A percentile compares a stretch with the other conserved stretches of the same genome.
Evolutionary conservation across 2,888 invertebrate genomes (phyloP).

Genomic region (Euphydryas editha): DNA sequence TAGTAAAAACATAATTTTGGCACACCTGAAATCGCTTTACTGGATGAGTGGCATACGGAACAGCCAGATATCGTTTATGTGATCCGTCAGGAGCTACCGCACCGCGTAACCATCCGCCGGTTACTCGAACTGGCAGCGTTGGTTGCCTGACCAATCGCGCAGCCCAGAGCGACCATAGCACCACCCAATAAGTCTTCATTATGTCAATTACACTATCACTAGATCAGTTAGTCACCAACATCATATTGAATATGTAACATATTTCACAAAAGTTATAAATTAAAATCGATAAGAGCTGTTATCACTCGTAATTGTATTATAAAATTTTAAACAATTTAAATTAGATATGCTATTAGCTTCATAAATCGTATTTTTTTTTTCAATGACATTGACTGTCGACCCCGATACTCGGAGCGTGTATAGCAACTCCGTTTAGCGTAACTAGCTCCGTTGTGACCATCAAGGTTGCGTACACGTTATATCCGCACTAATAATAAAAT

Average conservation of each 20-base stretch:
- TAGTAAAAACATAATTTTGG: background rate
- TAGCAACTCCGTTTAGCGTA: background rate
- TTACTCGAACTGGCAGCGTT: conserved; percentile 53
- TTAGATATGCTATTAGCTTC: too few species aligned
- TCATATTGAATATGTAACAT: too few species aligned
- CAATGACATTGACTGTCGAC: background rate
- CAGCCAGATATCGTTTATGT: conserved; percentile 55
- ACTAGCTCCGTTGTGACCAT: background rate
- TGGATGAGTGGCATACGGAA: conserved; percentile 62
- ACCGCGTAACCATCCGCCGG: conserved; percentile 53
- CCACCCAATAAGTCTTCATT: conserved; percentile 58
- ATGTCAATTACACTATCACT: background rate
- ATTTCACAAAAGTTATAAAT: too few species aligned
- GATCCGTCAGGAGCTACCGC: conserved; percentile 58
- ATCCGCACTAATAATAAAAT: background rate
- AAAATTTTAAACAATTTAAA: too few species aligned
- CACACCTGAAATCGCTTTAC: conserved; percentile 60
- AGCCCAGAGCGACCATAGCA: conserved; percentile 71
- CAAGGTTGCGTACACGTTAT: background rate
- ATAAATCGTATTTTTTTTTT: background rate
- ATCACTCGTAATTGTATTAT: too few species aligned
- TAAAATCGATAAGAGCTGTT: too few species aligned
- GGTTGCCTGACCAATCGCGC: conserved; percentile 64
- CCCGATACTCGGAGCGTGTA: background rate
- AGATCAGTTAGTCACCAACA: background rate